Evolutionary conservation across 2,113 vertebrate species (phyloP), one percentile per base, ranked within the genome.

Genomic region (Lasiurus cinereus): DNA sequence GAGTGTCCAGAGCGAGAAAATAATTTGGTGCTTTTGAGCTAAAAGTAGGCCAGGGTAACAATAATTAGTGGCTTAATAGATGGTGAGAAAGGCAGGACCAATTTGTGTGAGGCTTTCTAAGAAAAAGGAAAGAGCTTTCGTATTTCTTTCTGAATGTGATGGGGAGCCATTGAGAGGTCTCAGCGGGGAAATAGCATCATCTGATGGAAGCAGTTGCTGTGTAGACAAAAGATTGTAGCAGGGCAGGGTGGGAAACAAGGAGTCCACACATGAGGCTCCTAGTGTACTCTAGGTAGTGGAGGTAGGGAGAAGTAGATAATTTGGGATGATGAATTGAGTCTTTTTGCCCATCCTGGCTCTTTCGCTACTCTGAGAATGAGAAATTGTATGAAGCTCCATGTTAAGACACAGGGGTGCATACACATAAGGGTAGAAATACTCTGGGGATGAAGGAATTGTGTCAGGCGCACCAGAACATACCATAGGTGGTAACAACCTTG

Each of bases 151-250:
- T 36, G 67, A 89, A 73, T 83, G 64, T 85, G 36, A 31, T 77
- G 36, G 46, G 62, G 82, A 82, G 66, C 36, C 69, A 46, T 1
- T 52, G 59, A 79, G 67, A 82, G 48, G 31, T 66, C 59, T 79
- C 52, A 24, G 6, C 18, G 19, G 7, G 31, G 39, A 12, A 73
- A 90, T n/a, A 19, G 59, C 4, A 3, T 50, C 76, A 43, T 50
- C 36, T 66, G 62, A 67, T 29, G 56, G 46, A 21, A 0, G 5
- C 4, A 86, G 62, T 70, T 46, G 67, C 78, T 83, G 21, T 59
- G 22, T 64, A 92, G 73, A 94, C 73, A 91, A 85, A 77, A 39
- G 9, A 88, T n/a, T 74, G n/a, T 66, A 69, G 67, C 33, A 66
- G 19, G 39, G 36, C 33, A 85, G 59, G 22, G n/a, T 9, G 46